Base-by-base conservation (phyloP, 2,888 invertebrate species). In the Mayetiola destructor region DNA sequence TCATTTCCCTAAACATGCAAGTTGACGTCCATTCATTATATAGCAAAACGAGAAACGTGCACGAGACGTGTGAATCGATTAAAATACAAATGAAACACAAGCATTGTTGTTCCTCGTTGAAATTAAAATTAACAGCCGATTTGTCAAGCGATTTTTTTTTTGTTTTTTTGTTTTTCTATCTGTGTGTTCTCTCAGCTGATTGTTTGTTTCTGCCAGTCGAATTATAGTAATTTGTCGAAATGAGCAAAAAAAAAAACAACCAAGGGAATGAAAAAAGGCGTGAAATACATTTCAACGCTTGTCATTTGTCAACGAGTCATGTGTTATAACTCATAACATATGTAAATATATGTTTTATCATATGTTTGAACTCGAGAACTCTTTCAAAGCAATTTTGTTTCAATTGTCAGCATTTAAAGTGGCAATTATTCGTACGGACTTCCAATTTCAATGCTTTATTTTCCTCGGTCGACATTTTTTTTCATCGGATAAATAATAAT, bases 1-100 rank as follows among this genome's bases (percentile, higher is more conserved):
- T 27, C 9, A 48, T 48, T 48, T 27, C 27, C 48, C 48, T 48
- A 48, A 48, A 42, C 42, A 42, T 42, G 48, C 48, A 48, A 27
- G n/a, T 48, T 27, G 12, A 32, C 12, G 27, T 48, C 48, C 27
- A 48, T 27, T 48, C n/a, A n/a, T n/a, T n/a, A n/a, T 48, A 48
- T 48, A 48, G 27, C 16, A 16, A 48, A 48, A 48, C 48, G 48
- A 48, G 42, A 42, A 42, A 42, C 23, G 42, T 23, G 23, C 39
- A 14, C 42, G 23, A 39, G 6, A 23, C 42, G 10, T 14, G 3
- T 21, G 14, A 4, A 10, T 4, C 21, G 42, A 42, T 12, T 2
- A 10, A 42, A 23, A 42, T 23, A 5, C 2, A 23, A 42, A 23
- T 9, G 23, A 23, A 2, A 23, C 2, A 42, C 42, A 42, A 42